These are phyloP conservation scores for Myiozetetes cayanensis DNA, from an alignment of 2,113 vertebrate species.

Conservation along the genomic window DNA sequence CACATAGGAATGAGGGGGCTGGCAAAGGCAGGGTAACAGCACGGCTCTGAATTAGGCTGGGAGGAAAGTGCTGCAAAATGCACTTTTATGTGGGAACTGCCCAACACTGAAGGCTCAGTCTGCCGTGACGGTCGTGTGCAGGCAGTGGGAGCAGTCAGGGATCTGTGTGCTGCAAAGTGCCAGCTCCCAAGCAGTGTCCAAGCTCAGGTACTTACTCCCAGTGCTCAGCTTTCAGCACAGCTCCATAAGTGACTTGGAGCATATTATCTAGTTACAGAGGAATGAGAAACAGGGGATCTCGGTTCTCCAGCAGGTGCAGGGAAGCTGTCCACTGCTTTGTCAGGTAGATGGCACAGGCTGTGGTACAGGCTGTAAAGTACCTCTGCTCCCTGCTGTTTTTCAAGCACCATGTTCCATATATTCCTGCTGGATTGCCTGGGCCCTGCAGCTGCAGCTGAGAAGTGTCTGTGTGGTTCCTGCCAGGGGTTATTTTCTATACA, in stretches of 20 bases:
- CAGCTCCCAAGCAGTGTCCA: not conserved
- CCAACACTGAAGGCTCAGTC: not conserved
- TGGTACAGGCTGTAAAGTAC: not conserved
- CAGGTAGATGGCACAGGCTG: not conserved
- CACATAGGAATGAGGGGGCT: not conserved
- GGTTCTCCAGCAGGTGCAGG: not conserved
- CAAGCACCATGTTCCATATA: not conserved
- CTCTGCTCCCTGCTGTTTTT: not conserved
- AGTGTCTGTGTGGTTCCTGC: not conserved
- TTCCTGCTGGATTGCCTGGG: not conserved
- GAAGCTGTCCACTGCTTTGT: not conserved
- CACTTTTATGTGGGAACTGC: not conserved
- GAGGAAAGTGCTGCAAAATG: not conserved
- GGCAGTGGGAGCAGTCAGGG: accelerated
- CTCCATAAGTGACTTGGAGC: accelerated
- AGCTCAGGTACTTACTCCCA: not conserved
- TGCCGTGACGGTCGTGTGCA: accelerated
- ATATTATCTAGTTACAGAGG: accelerated
- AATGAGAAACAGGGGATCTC: not conserved
- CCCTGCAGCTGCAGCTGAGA: not conserved
- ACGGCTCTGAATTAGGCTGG: not conserved
- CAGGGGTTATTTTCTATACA: not conserved
- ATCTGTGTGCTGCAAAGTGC: not conserved
- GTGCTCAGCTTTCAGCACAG: not conserved
- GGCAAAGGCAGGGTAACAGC: not conserved